Evolutionary conservation across 2,888 invertebrate genomes (phyloP).

Genomic region (Schizaphis graminum): DNA sequence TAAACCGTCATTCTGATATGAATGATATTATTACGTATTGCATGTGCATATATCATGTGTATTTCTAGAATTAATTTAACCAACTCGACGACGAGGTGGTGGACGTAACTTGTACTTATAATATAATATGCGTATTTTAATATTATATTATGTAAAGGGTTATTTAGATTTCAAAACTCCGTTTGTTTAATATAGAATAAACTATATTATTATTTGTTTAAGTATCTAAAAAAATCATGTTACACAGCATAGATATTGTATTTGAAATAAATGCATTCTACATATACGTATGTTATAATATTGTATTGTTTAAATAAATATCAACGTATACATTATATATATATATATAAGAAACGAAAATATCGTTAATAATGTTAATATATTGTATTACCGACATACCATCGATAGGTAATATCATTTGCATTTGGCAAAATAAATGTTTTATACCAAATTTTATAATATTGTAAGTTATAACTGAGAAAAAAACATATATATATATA

Average conservation of each 20-base stretch:
- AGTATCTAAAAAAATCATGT: background rate
- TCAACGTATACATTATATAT: background rate
- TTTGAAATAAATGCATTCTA: too few relatives aligned
- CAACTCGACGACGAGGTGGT: background rate
- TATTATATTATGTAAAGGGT: background rate
- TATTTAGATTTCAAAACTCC: background rate
- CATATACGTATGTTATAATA: too few relatives aligned
- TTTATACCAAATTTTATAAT: background rate
- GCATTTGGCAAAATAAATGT: background rate
- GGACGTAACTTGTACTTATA: background rate
- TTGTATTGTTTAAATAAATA: too few relatives aligned
- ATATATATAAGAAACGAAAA: background rate
- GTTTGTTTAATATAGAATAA: background rate
- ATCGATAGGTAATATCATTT: background rate
- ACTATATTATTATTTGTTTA: too few relatives aligned
- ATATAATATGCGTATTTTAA: background rate
- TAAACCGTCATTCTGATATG: background rate
- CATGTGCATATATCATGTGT: background rate
- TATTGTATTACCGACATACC: background rate
- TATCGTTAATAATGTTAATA: background rate
- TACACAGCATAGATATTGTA: background rate
- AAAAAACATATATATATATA: background rate
- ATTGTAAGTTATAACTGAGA: background rate
- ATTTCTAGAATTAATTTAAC: background rate
- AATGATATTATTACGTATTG: background rate